Percentiles rank a stretch among this genome's conserved stretches.
These are phyloP conservation scores for Tangara arthus DNA, from an alignment of 2,797 vertebrate species.

Conservation along the genomic window DNA sequence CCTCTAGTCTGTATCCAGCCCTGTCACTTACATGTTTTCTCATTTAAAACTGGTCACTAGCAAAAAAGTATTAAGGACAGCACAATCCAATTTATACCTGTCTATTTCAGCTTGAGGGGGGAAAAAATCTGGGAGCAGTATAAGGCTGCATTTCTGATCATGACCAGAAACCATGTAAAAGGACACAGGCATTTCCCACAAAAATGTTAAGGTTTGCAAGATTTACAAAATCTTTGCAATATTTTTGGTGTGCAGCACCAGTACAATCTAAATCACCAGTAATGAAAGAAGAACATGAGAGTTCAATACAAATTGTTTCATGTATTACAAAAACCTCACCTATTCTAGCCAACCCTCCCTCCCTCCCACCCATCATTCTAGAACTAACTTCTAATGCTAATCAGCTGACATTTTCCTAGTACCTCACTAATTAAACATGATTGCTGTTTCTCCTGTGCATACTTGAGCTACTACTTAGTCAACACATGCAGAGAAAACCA, in stretches of 20 bases:
- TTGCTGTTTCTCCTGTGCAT: conserved; percentile 33
- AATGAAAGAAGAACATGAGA: conserved; percentile 22
- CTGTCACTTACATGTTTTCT: background rate
- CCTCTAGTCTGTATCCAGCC: background rate
- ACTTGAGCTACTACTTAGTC: conserved; percentile 45
- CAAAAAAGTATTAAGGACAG: background rate
- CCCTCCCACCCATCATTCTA: conserved; percentile 23
- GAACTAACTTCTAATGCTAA: conserved; percentile 63
- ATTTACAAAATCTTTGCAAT: conserved; percentile 50
- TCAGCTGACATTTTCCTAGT: conserved; percentile 44
- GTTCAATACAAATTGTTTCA: conserved; percentile 18
- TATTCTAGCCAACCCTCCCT: conserved; percentile 18
- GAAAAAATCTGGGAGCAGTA: background rate
- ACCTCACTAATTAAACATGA: conserved; percentile 49
- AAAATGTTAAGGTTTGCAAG: conserved; percentile 48
- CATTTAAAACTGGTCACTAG: background rate
- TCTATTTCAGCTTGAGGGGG: background rate
- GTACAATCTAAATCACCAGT: conserved; percentile 6
- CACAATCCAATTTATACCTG: background rate
- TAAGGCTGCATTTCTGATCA: conserved; percentile 1
- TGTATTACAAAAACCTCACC: conserved; percentile 6
- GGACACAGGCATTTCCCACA: background rate
- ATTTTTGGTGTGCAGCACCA: conserved; percentile 57
- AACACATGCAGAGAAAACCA: conserved; percentile 41
- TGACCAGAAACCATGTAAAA: background rate